Base-by-base conservation (phyloP, 2,113 vertebrate genomes). In the Cromileptes altivelis region DNA sequence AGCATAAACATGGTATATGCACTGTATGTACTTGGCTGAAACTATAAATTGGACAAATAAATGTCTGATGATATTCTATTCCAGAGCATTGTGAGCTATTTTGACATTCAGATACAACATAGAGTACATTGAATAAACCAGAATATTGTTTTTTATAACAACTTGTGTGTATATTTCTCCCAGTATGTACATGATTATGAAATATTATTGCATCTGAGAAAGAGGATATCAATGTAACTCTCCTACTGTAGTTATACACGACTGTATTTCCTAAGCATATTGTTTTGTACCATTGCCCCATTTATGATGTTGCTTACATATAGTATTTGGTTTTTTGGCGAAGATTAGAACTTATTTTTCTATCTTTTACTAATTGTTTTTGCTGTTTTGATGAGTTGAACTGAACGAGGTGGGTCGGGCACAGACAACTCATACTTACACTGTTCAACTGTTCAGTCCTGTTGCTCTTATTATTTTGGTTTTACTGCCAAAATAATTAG, bases 291-390 rank as follows among this genome's bases (percentile, higher is more conserved):
- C 50, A 69, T 69, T 33, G 63, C 49, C 64, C 58, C 80, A 75
- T 86, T 91, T 79, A 82, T 74, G 65, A 78, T 2, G 19, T 81
- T 75, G 79, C 82, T 81, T 79, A 57, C 58, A 79, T 76, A 70
- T 80, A 67, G 37, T 65, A 57, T 78, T 40, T 50, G 6, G 49
- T 77, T 70, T 90, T 84, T 89, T 67, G 81, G 80, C 65, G 58
- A 82, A 91, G 65, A 88, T 85, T 82, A 49, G 30, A 78, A 86
- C 79, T 92, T 95, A 94, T 95, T 95, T 96, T 95, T 96, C 76
- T 95, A 94, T 86, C 64, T 93, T 93, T 89, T 88, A 78, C 74
- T 37, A 45, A 85, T 37, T 50, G 18, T 50, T 84, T 85, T 64
- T 60, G 25, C 72, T 82, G 27, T 70, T 83, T 87, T 3, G 5